These are phyloP conservation scores for Lepus timidus DNA, from an alignment of 2,113 vertebrate genomes.

Conservation along the genomic window DNA sequence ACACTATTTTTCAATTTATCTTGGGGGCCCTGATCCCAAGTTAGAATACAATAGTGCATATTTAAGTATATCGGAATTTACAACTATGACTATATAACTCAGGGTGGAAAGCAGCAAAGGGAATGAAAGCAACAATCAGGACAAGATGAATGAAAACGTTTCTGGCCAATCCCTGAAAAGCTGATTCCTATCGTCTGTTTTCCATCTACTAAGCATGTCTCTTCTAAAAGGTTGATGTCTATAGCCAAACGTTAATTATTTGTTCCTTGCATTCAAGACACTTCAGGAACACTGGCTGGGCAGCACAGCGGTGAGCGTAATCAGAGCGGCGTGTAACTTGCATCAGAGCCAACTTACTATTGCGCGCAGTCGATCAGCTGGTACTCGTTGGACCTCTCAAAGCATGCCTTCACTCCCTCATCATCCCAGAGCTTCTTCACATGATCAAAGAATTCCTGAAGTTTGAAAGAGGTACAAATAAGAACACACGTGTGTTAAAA, in stretches of 20 bases:
- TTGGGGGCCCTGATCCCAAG: not conserved
- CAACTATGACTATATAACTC: not conserved
- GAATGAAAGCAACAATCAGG: not conserved
- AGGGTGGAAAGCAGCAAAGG: not conserved
- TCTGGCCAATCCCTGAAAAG: not conserved
- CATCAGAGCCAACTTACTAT: conserved; percentile 92
- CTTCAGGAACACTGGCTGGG: too few relatives aligned
- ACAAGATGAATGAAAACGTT: not conserved
- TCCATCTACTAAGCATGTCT: not conserved
- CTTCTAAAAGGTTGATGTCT: not conserved
- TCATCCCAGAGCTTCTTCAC: conserved; percentile 99
- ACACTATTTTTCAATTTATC: conserved; percentile 1
- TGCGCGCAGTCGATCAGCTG: conserved; percentile 99
- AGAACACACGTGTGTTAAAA: not conserved
- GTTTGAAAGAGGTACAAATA: conserved; percentile 73
- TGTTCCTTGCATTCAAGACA: not conserved
- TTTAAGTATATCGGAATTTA: not conserved
- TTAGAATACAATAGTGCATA: conserved; percentile 1
- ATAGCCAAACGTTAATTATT: not conserved
- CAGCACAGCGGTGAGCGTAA: not conserved
- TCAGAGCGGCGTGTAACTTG: not conserved
- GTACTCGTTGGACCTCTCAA: conserved; percentile 98
- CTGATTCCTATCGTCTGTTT: not conserved
- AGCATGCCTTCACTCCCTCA: conserved; percentile 98
- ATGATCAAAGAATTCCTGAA: conserved; percentile 98